Base-by-base conservation (phyloP, 2,797 vertebrate genomes). In the Chaetophractus vellerosus region DNA sequence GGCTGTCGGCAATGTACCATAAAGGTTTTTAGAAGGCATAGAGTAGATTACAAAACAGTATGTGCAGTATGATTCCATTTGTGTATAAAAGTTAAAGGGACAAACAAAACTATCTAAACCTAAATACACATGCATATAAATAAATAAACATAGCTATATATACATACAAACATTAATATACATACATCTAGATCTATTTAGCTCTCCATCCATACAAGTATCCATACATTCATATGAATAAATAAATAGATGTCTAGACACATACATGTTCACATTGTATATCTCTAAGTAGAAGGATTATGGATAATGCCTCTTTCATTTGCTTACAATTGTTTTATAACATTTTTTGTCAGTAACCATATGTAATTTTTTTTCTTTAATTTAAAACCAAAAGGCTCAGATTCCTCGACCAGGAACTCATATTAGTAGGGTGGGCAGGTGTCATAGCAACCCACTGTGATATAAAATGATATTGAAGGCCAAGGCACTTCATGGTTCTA, bases 21-120 rank as follows among this genome's bases (percentile, higher is more conserved):
- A 50, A 75, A 50, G n/a, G 45, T 36, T 80, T 82, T n/a, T 31
- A 84, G 63, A 68, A 88, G 15, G 16, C 8, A n/a, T 57, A 92
- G 23, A 79, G n/a, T 6, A 38, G 31, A 41, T 78, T 57, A 79
- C 38, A 55, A 19, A 24, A 41, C 12, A 55, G 64, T 63, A 68
- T 12, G 26, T 52, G 19, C 19, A 48, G 7, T 36, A 4, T 61
- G 33, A 74, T 64, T 36, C n/a, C 14, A 92, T 76, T 85, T 63
- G 18, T 57, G 1, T 28, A 88, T 74, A 45, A 84, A 90, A 83
- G 23, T 52, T 72, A 95, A 95, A 83, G 72, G 16, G 87, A 48
- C 57, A 52, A 93, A 81, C 11, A 84, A 74, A 93, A 93, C 28
- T 83, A 33, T 55, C 36, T 6, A 52, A 61, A 69, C 11, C 45